Base-by-base conservation (phyloP, 2,888 invertebrate species). In the Athalia cordata region DNA sequence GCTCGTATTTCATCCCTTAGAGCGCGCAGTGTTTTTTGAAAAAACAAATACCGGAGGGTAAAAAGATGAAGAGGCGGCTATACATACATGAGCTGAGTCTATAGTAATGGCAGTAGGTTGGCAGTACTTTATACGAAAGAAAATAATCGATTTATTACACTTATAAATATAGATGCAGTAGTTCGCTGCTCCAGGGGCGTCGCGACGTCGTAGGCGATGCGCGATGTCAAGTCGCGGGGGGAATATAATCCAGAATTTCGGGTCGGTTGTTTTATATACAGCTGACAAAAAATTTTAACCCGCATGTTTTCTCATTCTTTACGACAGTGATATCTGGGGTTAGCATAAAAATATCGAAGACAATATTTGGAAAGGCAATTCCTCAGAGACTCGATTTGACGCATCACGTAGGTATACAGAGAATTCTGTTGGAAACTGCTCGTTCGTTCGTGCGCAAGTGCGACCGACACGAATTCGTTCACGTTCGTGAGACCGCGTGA, bases 101-200 rank as follows among this genome's bases (percentile, higher is more conserved):
- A 47, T 66, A 29, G 5, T 29, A 45, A 57, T 13, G 29, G 29
- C 55, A 68, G 55, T n/a, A 55, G 55, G 11, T 4, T 11, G 29
- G 57, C 57, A 43, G 62, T 50, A 52, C 62, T 64, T 75, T 5
- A 29, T 29, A 2, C 50, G 43, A 64, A 75, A 75, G 70, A 81
- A 79, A 64, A 78, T 75, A 79, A 82, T 82, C 82, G 81, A 82
- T 82, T 82, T 81, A 81, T 80, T 75, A 15, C 75, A 62, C 62
- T 50, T 64, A 75, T 75, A 75, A 75, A 75, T 75, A 75, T 75
- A 75, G 52, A 62, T 75, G 61, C 50, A 72, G 59, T n/a, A 29
- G 29, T 57, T 72, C 13, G 47, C 72, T 57, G 29, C 29, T 29
- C 29, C 29, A 59, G 47, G 72, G 72, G 59, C 59, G 68, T 59